Base-by-base conservation (phyloP, 1,140 invertebrate genomes). In the Drosophila equinoxialis region DNA sequence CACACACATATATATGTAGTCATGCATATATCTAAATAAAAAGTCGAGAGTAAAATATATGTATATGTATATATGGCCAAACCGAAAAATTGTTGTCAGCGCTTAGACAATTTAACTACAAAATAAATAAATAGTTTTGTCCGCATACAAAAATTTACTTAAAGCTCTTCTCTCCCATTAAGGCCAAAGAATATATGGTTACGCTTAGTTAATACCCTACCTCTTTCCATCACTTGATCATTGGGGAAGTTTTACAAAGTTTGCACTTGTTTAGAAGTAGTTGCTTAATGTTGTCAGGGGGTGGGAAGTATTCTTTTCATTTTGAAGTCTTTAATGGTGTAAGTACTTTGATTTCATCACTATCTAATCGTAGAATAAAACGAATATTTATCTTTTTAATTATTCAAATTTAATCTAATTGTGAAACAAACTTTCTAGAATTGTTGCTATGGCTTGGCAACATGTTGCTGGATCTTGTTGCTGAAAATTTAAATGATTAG, bases 401-500 rank as follows among this genome's bases (percentile, higher is more conserved):
- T 26, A 26, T 3, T 26, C 23, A 26, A 26, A 26, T 26, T 26
- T 26, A 26, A 2, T 26, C 3, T 3, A 26, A 26, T 3, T 26
- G 0, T 23, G 23, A 23, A 23, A 3, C 23, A 26, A 26, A 26
- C 23, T 26, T 3, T 4, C 0, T 0, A 26, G 3, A 26, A 48
- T 30, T 48, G 61, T 59, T 59, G 57, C n/a, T 7, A 33, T 14
- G 63, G 45, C 55, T 59, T 64, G 65, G 82, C 79, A 86, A 87
- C 82, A 87, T 86, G 82, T 86, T 82, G 82, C 75, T 59, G 55
- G 6, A 0, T 6, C 33, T 10, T 8, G 10, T 11, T 11, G 37
- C 37, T 13, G 4, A 57, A 69, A 68, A 68, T 79, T 79, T 58
- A 64, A 70, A 76, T 81, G 77, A 76, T 76, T 71, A 73, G 77